phyloP scores from a whole-genome alignment of 2,113 vertebrate genomes.

The Talpa occidentalis region DNA sequence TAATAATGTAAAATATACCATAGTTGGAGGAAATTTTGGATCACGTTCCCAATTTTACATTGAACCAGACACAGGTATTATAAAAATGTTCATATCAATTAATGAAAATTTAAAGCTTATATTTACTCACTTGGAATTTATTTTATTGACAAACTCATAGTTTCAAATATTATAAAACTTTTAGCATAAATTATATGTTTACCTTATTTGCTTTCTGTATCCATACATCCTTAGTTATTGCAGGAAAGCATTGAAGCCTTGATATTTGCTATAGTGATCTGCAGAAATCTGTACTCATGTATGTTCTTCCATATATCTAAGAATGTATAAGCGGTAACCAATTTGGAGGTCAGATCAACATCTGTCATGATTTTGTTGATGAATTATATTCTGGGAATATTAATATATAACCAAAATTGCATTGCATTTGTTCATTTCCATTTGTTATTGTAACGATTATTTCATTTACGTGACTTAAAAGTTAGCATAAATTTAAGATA shows the following conservation, averaged over 20 bases:
- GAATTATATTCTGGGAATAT: not conserved
- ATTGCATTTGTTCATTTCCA: not conserved
- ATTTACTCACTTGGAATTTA: not conserved
- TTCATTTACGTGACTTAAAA: not conserved
- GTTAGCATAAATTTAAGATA: not conserved
- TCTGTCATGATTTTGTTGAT: not conserved
- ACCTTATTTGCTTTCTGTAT: not conserved
- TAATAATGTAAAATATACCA: conserved; percentile 62
- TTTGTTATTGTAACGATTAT: not conserved
- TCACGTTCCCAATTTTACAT: conserved; percentile 69
- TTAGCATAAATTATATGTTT: not conserved
- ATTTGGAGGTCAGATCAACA: not conserved
- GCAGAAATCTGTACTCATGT: not conserved
- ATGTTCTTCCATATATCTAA: not conserved
- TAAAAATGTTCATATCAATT: not conserved
- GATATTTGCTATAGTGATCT: not conserved
- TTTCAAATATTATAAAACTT: too few relatives aligned
- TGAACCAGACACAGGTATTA: conserved; percentile 52
- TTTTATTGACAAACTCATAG: not conserved
- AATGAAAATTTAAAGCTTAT: not conserved
- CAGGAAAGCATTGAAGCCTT: not conserved
- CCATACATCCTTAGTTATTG: not conserved
- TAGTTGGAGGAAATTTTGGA: conserved; percentile 45
- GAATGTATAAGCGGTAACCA: not conserved
- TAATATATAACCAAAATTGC: not conserved